Percentiles rank a stretch among this genome's conserved stretches.
phyloP scores from a whole-genome alignment of 2,888 invertebrate species.

The Eupithecia insigniata region DNA sequence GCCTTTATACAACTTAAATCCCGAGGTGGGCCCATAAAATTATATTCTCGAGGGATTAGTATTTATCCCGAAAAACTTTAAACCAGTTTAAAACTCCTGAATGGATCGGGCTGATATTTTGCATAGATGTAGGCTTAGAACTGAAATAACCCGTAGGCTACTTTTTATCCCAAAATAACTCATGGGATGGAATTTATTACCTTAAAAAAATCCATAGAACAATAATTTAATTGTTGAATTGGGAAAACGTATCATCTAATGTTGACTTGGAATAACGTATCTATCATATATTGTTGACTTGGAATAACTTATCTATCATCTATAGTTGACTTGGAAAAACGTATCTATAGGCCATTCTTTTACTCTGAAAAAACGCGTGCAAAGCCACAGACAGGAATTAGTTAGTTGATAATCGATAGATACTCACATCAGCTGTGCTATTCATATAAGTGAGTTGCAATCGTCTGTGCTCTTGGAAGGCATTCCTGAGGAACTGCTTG shows the following conservation, averaged over 20 bases:
- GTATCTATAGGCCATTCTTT: no score
- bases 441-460: conserved; percentile 85
- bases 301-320: no score
- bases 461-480: conserved; percentile 83
- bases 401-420: neutral
- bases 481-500: conserved; percentile 83
- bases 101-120: no score
- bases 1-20: no score
- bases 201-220: neutral
- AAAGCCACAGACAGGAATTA: neutral
- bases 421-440: conserved; percentile 75
- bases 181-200: neutral
- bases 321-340: no score
- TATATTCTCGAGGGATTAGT: no score
- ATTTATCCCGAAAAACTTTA: no score
- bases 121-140: no score
- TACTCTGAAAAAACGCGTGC: no score
- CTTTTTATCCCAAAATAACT: neutral
- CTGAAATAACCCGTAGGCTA: neutral
- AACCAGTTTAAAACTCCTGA: no score
- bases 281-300: no score
- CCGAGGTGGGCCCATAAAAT: no score
- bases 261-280: neutral
- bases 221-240: neutral
- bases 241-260: neutral